Conservation (phyloP, 2,113 vertebrate species). For the Gopherus evgoodei region DNA sequence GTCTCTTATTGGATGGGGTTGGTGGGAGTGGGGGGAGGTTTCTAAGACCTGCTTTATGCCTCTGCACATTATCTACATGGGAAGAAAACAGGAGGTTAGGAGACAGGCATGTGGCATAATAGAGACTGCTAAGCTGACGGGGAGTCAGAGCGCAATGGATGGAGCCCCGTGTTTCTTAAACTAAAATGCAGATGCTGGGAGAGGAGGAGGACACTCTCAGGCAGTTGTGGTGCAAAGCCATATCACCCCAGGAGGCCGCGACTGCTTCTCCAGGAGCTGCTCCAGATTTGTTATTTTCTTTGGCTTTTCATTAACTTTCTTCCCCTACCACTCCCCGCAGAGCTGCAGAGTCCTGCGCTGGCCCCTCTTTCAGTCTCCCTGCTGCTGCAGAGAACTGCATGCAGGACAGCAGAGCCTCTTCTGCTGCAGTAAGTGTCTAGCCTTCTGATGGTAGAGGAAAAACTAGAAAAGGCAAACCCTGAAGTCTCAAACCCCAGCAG, state of each 20-base stretch:
- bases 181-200: not conserved
- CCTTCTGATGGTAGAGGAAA: too few relatives aligned
- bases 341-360: constrained; percentile 50
- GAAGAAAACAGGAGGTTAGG: not conserved
- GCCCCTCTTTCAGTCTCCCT: constrained; percentile 31
- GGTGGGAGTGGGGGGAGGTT: not conserved
- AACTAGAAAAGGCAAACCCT: too few relatives aligned
- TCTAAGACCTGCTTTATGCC: rapidly evolving
- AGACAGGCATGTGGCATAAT: not conserved
- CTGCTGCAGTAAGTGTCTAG: not conserved
- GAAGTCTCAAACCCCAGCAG: too few relatives aligned
- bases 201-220: not conserved
- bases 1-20: not conserved
- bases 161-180: not conserved
- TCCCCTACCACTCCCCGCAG: constrained; percentile 13
- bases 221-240: not conserved
- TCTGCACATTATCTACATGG: not conserved
- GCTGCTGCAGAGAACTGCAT: constrained; percentile 12
- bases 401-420: not conserved
- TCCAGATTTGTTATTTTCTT: constrained; percentile 68
- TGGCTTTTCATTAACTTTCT: constrained; percentile 60
- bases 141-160: not conserved
- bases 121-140: not conserved
- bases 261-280: constrained; percentile 54
- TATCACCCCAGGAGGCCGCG: constrained; percentile 18